Conservation (phyloP, 2,797 vertebrate species). For the Microctenopoma stevenorrisi region DNA sequence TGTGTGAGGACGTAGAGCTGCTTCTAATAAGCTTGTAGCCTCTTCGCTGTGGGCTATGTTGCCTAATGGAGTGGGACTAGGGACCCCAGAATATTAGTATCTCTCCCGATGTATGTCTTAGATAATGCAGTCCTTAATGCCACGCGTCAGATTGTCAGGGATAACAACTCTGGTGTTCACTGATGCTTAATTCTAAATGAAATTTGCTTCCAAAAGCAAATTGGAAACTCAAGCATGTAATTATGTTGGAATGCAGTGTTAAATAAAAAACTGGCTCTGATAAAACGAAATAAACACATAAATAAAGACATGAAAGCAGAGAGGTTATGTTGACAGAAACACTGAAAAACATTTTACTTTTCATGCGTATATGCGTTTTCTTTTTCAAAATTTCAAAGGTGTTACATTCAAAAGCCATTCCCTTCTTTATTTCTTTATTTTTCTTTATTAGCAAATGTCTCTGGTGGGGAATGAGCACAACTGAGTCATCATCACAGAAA, state of each 20-base stretch:
- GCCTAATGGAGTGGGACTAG: conserved; percentile 54
- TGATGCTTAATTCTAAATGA: conserved; percentile 80
- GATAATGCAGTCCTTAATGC: conserved; percentile 76
- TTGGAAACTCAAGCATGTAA: conserved; percentile 83
- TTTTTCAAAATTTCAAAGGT: conserved; percentile 58
- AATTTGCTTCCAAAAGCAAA: conserved; percentile 69
- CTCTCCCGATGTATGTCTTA: conserved; percentile 61
- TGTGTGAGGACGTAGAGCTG: conserved; percentile 49
- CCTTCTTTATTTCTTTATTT: not conserved
- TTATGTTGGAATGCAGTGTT: conserved; percentile 76
- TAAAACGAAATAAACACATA: conserved; percentile 40
- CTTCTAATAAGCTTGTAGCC: conserved; percentile 60
- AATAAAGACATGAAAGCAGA: conserved; percentile 52
- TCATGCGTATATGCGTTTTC: conserved; percentile 39
- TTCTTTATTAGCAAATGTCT: conserved; percentile 65
- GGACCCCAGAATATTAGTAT: conserved; percentile 61
- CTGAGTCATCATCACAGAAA: conserved; percentile 74
- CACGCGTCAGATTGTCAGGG: conserved; percentile 78
- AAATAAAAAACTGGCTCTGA: conserved; percentile 70
- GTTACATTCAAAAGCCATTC: conserved; percentile 63
- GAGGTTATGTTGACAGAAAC: conserved; percentile 68
- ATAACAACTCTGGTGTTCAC: conserved; percentile 77
- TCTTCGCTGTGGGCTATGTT: conserved; percentile 45
- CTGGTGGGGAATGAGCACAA: conserved; percentile 59
- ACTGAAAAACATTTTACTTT: conserved; percentile 70